Percentiles rank a stretch among this genome's conserved stretches.
Conservation (phyloP, 2,797 vertebrate species). For the Helarctos malayanus region DNA sequence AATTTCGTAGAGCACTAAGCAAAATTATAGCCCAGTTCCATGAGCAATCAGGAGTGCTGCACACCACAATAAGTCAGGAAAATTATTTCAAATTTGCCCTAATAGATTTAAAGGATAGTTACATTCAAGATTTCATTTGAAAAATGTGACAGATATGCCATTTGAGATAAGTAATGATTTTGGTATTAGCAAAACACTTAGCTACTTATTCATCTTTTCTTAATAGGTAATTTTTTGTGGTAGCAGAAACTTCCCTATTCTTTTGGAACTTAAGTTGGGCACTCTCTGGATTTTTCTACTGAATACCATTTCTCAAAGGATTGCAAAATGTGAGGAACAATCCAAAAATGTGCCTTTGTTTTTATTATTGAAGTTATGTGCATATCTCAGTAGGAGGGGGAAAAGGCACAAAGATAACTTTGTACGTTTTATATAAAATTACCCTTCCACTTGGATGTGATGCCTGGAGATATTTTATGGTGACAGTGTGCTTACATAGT, state of each 20-base stretch:
- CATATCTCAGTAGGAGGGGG: background rate
- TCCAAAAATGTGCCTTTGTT: background rate
- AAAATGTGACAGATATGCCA: slow-evolving; percentile 17
- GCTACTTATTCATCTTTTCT: slow-evolving; percentile 14
- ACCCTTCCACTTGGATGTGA: slow-evolving; percentile 12
- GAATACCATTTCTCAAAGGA: slow-evolving; percentile 28
- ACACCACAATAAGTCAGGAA: background rate
- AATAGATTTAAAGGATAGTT: slow-evolving; percentile 22
- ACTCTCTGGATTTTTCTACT: background rate
- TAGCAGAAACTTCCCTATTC: slow-evolving; percentile 13
- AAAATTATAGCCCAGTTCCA: slow-evolving; percentile 23
- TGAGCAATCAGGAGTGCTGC: background rate
- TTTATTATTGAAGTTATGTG: slow-evolving; percentile 40
- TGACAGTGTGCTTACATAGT: background rate
- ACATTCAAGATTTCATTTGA: slow-evolving; percentile 48
- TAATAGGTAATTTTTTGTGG: slow-evolving; percentile 37
- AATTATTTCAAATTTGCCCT: slow-evolving; percentile 31
- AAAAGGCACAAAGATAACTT: slow-evolving; percentile 23
- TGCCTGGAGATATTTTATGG: background rate
- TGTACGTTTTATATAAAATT: background rate
- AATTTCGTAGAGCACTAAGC: slow-evolving; percentile 34
- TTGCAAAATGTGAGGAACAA: slow-evolving; percentile 50
- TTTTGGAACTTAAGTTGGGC: background rate
- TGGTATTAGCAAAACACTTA: slow-evolving; percentile 36
- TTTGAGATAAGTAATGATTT: slow-evolving; percentile 48